Base-by-base conservation (phyloP, 2,797 vertebrate species). In the Microctenopoma steveboyesi region DNA sequence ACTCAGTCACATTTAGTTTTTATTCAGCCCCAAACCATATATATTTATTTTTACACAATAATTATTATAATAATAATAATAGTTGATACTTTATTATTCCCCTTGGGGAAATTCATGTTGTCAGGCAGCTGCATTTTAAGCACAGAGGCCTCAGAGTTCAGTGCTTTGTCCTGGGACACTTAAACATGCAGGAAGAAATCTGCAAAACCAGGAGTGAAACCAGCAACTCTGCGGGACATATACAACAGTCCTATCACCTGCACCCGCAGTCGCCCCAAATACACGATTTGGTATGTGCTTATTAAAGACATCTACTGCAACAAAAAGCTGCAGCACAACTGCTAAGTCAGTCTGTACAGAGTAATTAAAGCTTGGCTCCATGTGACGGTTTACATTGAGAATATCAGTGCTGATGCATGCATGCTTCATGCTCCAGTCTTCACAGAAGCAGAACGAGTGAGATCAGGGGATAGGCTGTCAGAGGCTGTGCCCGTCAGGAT, bases 361-460 rank as follows among this genome's bases (percentile, higher is more conserved):
- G 64, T 67, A 70, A 73, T 81, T 68, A 53, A 53, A 30, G 51
- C 65, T 72, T 48, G 10, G 49, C 61, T 71, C 5, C 48, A 39
- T 74, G 78, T 82, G 76, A 88, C 68, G 51, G 65, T 69, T 82
- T 81, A 85, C 81, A 72, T 25, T 66, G 58, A 64, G 57, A 66
- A 55, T 65, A 33, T 74, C 62, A 15, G 39, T 53, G 66, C 37
- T 76, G 72, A 78, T 14, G 25, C 58, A 67, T 57, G 52, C 51
- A 67, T 51, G 78, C 74, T 84, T 86, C 76, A 86, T 60, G 87
- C 85, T 86, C 69, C 74, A 54, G 56, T 58, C 85, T 86, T 75
- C 64, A 37, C 37, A 48, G 65, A 72, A 62, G 57, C 71, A 71
- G 50, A 79, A 67, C 54, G 66, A 57, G 63, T 64, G 66, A 57